A percentile compares a stretch with the other conserved stretches of the same genome.
phyloP scores from a whole-genome alignment of 1,140 invertebrate species.

The Rhagoletis zephyria region DNA sequence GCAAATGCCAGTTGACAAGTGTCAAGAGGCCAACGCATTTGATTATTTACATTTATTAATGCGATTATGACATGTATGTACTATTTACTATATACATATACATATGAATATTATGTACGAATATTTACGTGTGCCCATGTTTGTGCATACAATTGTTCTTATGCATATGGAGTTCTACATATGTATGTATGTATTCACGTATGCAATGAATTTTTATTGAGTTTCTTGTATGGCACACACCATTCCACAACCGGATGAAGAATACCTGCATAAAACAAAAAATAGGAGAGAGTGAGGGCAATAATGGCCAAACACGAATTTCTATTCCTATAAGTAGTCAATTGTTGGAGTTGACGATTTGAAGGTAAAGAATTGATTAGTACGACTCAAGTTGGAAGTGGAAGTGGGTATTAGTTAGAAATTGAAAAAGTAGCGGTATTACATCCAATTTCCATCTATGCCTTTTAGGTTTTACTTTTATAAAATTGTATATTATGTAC shows the following conservation, averaged over 20 bases:
- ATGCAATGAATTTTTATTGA: conserved; percentile 10
- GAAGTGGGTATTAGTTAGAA: neutral
- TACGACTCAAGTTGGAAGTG: neutral
- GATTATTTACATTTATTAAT: conserved; percentile 7
- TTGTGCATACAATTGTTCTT: neutral
- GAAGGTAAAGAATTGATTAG: neutral
- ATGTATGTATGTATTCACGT: neutral
- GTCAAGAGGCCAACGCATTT: conserved; percentile 42
- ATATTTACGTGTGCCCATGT: neutral
- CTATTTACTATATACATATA: no score
- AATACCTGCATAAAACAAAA: conserved; percentile 30
- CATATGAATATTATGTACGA: neutral
- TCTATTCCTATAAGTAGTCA: neutral
- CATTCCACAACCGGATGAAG: conserved; percentile 27
- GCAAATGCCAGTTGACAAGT: conserved; percentile 52
- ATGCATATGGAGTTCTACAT: neutral
- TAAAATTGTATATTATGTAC: neutral
- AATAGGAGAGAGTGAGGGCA: neutral
- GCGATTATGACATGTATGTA: conserved; percentile 35
- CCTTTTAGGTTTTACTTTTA: conserved; percentile 15
- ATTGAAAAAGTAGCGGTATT: conserved; percentile 18
- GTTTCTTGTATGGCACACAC: neutral
- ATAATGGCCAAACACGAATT: neutral
- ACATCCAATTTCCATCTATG: conserved; percentile 29
- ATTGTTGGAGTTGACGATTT: conserved; percentile 7